phyloP scores from a whole-genome alignment of 2,888 invertebrate species.

The Mesodorylaimus sp. region DNA sequence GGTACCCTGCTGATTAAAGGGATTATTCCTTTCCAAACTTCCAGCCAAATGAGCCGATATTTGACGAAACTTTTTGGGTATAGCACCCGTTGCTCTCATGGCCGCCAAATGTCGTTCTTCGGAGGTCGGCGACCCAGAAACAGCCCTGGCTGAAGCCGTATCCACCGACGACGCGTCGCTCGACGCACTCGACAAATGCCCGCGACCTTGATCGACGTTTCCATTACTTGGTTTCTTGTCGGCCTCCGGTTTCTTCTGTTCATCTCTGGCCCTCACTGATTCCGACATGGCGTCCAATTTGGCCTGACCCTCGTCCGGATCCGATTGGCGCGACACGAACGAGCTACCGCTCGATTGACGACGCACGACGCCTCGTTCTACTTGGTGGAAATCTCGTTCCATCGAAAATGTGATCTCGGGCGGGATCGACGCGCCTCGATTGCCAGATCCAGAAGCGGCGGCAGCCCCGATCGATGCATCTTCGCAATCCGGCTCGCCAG shows the following conservation, averaged over 20 bases:
- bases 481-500: neutral
- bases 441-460: neutral
- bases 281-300: no score
- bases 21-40: neutral
- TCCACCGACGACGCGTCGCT: neutral
- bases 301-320: slow-evolving; percentile 10
- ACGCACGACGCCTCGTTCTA: neutral
- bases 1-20: neutral
- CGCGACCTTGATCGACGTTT: no score
- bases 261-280: no score
- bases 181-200: no score
- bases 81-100: neutral
- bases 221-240: neutral
- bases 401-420: neutral
- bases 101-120: neutral
- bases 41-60: neutral
- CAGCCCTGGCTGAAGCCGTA: no score
- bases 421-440: neutral
- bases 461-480: neutral
- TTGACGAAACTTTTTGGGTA: neutral
- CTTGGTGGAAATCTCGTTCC: neutral
- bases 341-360: slow-evolving; percentile 16
- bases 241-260: no score
- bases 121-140: neutral
- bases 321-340: slow-evolving; percentile 13